Base-by-base conservation (phyloP, 2,113 vertebrate species). In the Polyodon spathula region DNA sequence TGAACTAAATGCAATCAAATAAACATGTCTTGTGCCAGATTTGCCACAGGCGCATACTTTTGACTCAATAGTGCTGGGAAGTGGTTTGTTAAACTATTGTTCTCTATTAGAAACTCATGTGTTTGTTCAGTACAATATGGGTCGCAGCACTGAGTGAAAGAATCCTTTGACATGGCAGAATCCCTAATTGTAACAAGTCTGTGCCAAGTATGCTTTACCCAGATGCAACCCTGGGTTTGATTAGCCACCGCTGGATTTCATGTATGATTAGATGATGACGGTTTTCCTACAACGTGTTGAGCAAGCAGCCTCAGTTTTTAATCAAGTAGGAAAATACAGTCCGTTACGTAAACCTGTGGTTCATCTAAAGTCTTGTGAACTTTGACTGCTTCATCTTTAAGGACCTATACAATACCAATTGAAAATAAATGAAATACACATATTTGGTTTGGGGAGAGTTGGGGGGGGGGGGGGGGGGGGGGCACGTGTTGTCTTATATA, bases 71-170 rank as follows among this genome's bases (percentile, higher is more conserved):
- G 84, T 88, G 84, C 85, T 88, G 88, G 89, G 85, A 90, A 94
- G 86, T 84, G 78, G 86, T 88, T 89, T 84, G 74, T 80, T 85
- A 86, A 86, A 78, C 85, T 84, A 90, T 92, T 93, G 90, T 92
- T 93, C 83, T 88, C 81, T 67, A 92, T 92, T 88, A 91, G 89
- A 92, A 92, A 88, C 89, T 87, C 83, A 87, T 90, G 89, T 90
- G 87, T 91, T 90, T 91, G 81, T 86, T 90, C 83, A 88, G 79
- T 71, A 80, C 79, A 86, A 82, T 82, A 85, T 84, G 87, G 89
- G 86, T 90, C 81, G 63, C 71, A 69, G 86, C 85, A 80, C 78
- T 84, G 84, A 88, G 81, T 86, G 86, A 88, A 89, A 87, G 88
- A 89, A 87, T 85, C 81, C 82, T 84, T 84, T 85, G 83, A 87